Evolutionary conservation across 2,797 vertebrate genomes (phyloP), one percentile per base, ranked within the genome.

Genomic region (Hypotaenidia okinawae): DNA sequence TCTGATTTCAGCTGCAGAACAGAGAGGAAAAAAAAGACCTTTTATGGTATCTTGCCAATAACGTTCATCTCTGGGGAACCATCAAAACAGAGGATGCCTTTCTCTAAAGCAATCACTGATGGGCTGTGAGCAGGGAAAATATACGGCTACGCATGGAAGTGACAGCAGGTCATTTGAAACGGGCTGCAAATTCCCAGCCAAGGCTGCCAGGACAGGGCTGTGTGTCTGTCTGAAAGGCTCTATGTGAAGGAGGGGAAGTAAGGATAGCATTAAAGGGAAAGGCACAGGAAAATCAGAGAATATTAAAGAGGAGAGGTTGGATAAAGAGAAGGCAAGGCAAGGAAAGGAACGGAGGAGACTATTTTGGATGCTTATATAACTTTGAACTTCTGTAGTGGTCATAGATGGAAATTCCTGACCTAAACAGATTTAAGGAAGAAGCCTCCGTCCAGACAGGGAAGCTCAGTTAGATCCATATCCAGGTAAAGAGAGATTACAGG

Each of bases 61-160:
- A 97, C 91, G 78, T 94, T 97, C 67, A 70, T 95, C 78, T 97
- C 97, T 15, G 92, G 68, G 49, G 97, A 98, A 9, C 97, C 97
- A 90, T 98, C 97, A 54, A 97, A 97, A 75, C 97, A 97, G 68
- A 97, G 89, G 81, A 98, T 96, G 81, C 96, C 97, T 91, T 97
- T 98, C 87, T 93, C 97, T 64, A 97, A 80, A 78, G 95, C 95
- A 86, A 96, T 86, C 84, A 35, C 62, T 27, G 97, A 89, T 39
- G 91, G 94, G 64, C 97, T 94, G 7, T 3, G 93, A 89, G 83
- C 77, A 92, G 63, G 51, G 87, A 39, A 72, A 72, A 81, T 45
- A 28, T 1, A 70, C 45, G 37, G 75, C 69, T 37, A 4, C 10
- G 39, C 83, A 35, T 32, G 25, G n/a, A 13, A 59, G 68, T 37